These are phyloP conservation scores for Elephantulus edwardii DNA, from an alignment of 2,113 vertebrate genomes.

Conservation along the genomic window DNA sequence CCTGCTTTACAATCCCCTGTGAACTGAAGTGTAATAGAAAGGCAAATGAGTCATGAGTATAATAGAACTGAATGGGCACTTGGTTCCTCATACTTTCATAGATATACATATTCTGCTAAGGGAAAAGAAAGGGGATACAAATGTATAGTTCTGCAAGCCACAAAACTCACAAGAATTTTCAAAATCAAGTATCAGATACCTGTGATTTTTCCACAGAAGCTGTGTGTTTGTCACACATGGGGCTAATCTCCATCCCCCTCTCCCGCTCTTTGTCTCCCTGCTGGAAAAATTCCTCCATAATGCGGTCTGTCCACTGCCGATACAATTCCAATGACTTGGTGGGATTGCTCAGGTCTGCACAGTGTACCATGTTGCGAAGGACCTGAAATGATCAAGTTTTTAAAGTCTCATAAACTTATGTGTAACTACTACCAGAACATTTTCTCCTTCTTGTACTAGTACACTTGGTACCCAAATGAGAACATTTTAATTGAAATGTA, in stretches of 20 bases:
- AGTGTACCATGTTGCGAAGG: conserved; percentile 98
- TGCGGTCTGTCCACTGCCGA: conserved; percentile 97
- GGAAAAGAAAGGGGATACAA: conserved; percentile 1
- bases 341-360: conserved; percentile 97
- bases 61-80: not conserved
- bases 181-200: conserved; percentile 81
- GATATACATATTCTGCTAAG: too few relatives aligned
- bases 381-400: conserved; percentile 86
- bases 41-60: not conserved
- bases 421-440: conserved; percentile 24
- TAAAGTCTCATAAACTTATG: conserved; percentile 54
- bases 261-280: conserved; percentile 97
- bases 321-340: conserved; percentile 98
- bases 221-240: conserved; percentile 98
- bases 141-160: not conserved
- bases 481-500: conserved; percentile 51
- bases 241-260: conserved; percentile 98
- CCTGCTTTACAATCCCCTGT: not conserved
- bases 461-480: conserved; percentile 50
- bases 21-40: not conserved
- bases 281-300: conserved; percentile 99
- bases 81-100: not conserved
- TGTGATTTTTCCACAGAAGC: conserved; percentile 98
- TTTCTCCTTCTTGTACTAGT: conserved; percentile 30
- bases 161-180: not conserved